Conservation (phyloP, 2,113 vertebrate genomes). For the Caracal caracal region DNA sequence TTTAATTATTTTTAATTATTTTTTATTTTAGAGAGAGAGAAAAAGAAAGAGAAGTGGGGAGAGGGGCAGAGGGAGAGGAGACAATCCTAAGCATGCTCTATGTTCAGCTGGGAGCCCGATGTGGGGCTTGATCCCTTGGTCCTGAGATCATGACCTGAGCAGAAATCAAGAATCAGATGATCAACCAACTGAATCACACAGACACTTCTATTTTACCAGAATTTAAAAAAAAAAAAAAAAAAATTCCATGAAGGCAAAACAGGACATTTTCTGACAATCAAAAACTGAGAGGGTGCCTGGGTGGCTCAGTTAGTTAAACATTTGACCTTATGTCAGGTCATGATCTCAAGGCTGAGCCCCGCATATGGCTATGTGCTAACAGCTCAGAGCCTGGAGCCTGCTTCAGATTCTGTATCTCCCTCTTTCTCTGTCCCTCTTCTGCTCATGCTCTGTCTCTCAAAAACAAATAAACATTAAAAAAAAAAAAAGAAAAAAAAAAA, state of each 20-base stretch:
- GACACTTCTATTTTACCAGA: background rate
- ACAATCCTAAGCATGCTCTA: background rate
- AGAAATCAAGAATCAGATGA: background rate
- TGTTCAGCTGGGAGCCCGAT: background rate
- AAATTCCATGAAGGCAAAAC: background rate
- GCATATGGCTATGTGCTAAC: no score
- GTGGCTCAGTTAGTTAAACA: no score
- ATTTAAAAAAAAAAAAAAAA: background rate
- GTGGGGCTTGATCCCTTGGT: background rate
- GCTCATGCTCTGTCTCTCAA: no score
- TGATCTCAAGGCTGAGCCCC: no score
- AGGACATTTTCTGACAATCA: background rate
- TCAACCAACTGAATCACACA: background rate
- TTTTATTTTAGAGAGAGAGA: background rate
- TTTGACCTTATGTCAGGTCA: no score
- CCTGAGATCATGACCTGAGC: background rate
- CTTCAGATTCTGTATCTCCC: no score
- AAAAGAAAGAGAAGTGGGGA: background rate
- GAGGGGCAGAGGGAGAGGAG: background rate
- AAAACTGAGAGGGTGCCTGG: no score
- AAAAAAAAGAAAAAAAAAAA: background rate
- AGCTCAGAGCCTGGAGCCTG: no score
- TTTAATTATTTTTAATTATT: background rate
- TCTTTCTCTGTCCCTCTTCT: no score
- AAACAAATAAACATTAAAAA: no score